Evolutionary conservation across 2,113 vertebrate genomes (phyloP).

Genomic region (Chlamydotis undulata): DNA sequence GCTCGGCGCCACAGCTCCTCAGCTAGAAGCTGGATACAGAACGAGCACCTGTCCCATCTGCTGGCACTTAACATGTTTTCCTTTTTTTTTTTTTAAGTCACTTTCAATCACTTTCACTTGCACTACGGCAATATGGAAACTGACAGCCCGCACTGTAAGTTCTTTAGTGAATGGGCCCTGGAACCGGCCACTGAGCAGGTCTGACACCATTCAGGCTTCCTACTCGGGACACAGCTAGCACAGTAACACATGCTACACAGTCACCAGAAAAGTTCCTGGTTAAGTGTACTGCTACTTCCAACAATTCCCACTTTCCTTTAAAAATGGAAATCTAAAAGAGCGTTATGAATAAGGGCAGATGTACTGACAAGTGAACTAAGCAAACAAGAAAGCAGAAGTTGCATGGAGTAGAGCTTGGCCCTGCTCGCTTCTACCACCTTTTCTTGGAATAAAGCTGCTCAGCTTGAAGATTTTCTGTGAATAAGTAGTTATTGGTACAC

Average conservation of each 20-base stretch:
- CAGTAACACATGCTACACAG: neutral
- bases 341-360: neutral
- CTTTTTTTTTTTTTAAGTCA: neutral
- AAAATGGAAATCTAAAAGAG: neutral
- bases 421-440: neutral
- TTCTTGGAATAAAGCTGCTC: neutral
- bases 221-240: neutral
- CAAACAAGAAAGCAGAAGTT: neutral
- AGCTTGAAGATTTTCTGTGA: neutral
- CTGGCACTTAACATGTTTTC: neutral
- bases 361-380: neutral
- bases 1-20: neutral
- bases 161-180: neutral
- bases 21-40: neutral
- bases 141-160: neutral
- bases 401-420: neutral
- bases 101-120: neutral
- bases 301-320: neutral
- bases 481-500: neutral
- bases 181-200: neutral
- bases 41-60: neutral
- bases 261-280: neutral
- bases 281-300: neutral
- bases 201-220: neutral
- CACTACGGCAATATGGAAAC: neutral